These are phyloP conservation scores for Chrysomallon squamiferum DNA, from an alignment of 1,140 invertebrate genomes.

Conservation along the genomic window DNA sequence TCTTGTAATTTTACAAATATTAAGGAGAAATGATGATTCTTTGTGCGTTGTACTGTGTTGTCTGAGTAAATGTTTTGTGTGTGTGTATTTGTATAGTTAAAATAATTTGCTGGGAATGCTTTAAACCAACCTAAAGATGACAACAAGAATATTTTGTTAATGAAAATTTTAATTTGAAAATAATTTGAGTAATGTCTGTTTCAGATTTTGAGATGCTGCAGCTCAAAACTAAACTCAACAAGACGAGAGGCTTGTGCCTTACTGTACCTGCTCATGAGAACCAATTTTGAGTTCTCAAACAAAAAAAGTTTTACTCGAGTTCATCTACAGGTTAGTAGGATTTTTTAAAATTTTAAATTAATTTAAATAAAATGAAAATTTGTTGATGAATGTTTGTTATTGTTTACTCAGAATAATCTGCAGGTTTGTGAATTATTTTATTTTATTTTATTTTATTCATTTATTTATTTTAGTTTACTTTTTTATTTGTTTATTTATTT, in stretches of 20 bases:
- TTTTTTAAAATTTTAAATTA: not conserved
- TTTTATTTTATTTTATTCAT: not conserved
- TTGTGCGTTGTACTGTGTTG: too few relatives aligned
- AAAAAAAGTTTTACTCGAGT: slow-evolving; percentile 85
- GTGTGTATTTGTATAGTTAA: too few relatives aligned
- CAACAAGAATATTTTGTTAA: too few relatives aligned
- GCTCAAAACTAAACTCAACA: slow-evolving; percentile 53
- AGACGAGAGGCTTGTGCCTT: slow-evolving; percentile 89
- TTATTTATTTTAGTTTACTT: too few relatives aligned
- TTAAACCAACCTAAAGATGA: too few relatives aligned
- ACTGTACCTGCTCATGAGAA: slow-evolving; percentile 89
- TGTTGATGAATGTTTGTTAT: not conserved
- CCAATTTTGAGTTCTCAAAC: slow-evolving; percentile 88
- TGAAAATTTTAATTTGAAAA: too few relatives aligned
- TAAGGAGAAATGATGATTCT: too few relatives aligned
- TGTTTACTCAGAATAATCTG: not conserved
- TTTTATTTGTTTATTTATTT: too few relatives aligned
- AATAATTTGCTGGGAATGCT: too few relatives aligned
- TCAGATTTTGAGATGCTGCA: slow-evolving; percentile 59
- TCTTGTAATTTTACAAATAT: too few relatives aligned
- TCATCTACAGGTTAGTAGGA: slow-evolving; percentile 53
- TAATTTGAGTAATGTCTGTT: too few relatives aligned
- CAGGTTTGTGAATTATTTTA: not conserved
- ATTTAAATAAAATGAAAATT: not conserved
- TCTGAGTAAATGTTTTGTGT: too few relatives aligned